Conservation (phyloP, 2,888 invertebrate genomes). For the Tillus elongatus region DNA sequence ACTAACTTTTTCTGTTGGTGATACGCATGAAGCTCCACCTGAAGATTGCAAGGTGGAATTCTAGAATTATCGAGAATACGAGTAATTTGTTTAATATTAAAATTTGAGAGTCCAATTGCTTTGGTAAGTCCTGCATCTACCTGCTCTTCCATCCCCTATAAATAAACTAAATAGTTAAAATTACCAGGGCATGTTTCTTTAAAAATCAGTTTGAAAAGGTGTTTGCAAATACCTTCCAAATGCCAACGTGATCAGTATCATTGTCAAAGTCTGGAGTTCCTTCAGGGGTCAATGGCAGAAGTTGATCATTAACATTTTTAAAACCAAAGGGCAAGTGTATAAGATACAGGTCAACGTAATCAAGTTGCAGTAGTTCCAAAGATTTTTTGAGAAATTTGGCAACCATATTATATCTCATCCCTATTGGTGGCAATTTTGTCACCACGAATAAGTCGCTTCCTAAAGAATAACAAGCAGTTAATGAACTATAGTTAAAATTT, state of each 20-base stretch:
- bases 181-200: too few relatives aligned
- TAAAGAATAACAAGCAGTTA: too few relatives aligned
- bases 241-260: slow-evolving; percentile 19
- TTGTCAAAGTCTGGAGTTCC: slow-evolving; percentile 41
- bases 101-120: slow-evolving; percentile 79
- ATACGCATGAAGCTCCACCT: slow-evolving; percentile 71
- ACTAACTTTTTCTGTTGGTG: slow-evolving; percentile 62
- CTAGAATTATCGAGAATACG: slow-evolving; percentile 52
- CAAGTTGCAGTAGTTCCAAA: slow-evolving; percentile 23
- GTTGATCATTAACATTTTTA: slow-evolving; percentile 34
- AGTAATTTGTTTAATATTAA: slow-evolving; percentile 63
- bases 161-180: background rate
- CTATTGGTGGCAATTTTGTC: slow-evolving; percentile 65
- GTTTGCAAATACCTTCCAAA: slow-evolving; percentile 24
- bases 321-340: slow-evolving; percentile 26
- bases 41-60: slow-evolving; percentile 54
- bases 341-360: slow-evolving; percentile 29
- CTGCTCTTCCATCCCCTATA: slow-evolving; percentile 56
- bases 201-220: too few relatives aligned
- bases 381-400: slow-evolving; percentile 24
- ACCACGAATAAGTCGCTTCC: slow-evolving; percentile 73
- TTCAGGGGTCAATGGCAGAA: slow-evolving; percentile 54
- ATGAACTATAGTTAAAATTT: too few relatives aligned
- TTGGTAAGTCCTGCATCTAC: slow-evolving; percentile 60
- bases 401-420: slow-evolving; percentile 46